Evolutionary conservation across 2,113 vertebrate genomes (phyloP).

Genomic region (Odontophorus gujanensis): DNA sequence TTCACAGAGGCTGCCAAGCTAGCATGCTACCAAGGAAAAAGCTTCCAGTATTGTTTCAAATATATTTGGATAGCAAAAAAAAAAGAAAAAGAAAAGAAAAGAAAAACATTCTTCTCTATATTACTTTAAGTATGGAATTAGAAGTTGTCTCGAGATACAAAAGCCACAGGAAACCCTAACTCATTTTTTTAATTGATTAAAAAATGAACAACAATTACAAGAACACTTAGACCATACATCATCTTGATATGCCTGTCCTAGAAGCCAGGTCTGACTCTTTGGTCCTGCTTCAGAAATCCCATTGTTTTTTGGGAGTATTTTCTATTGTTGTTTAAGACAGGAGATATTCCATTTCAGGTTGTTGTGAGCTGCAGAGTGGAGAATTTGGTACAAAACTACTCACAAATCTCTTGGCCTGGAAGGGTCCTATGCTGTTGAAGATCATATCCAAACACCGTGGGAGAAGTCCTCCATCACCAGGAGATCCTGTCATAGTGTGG

Average conservation of each 20-base stretch:
- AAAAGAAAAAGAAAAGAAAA: not conserved
- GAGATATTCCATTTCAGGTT: not conserved
- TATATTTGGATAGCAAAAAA: not conserved
- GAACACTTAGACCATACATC: not conserved
- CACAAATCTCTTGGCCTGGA: conserved; percentile 95
- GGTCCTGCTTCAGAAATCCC: not conserved
- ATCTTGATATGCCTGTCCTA: rapidly evolving
- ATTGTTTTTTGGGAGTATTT: not conserved
- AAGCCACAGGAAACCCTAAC: too few species aligned
- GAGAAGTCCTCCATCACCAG: conserved; percentile 91
- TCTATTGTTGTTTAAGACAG: not conserved
- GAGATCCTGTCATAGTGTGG: conserved; percentile 93
- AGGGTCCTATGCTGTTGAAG: conserved; percentile 91
- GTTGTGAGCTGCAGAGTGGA: rapidly evolving
- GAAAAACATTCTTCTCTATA: rapidly evolving
- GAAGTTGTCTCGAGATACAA: not conserved
- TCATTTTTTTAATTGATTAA: not conserved
- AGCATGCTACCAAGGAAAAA: not conserved
- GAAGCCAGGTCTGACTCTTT: not conserved
- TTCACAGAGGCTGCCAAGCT: not conserved
- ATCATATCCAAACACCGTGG: conserved; percentile 94
- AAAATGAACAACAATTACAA: rapidly evolving
- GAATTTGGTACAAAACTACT: conserved; percentile 12
- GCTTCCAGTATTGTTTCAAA: not conserved
- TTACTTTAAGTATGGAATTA: not conserved